Base-by-base conservation (phyloP, 2,113 vertebrate genomes). In the Anhinga rufa region DNA sequence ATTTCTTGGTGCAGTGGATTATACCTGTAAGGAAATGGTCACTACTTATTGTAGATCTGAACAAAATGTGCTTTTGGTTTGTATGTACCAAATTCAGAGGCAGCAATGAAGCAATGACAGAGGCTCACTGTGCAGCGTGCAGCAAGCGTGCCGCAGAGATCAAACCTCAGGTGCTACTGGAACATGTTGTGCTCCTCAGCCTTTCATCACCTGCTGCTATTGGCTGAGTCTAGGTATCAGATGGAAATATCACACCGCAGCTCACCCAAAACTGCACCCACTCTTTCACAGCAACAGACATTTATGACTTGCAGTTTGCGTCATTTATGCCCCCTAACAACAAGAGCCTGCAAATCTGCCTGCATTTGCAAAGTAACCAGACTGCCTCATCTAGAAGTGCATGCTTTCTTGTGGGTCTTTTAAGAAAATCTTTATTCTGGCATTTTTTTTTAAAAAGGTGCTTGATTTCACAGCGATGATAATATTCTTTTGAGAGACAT, bases 171-270 rank as follows among this genome's bases (percentile, higher is more conserved):
- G 94, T 96, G 96, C 89, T 80, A 44, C 90, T 95, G 93, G 96
- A 96, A 97, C 96, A 97, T 10, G 49, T 4, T 96, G 95, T 97
- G 76, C 94, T 85, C 54, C 83, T 60, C 66, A 86, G 87, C 74
- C 68, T 95, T 81, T 54, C 92, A 69, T 68, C 84, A 81, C 68
- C 76, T 81, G 83, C 95, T 96, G 78, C 90, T 88, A 95, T 95
- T 97, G 96, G 95, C 95, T 98, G 93, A 29, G 48, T 92, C 51
- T 65, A 83, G 48, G 88, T 97, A 97, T 97, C 97, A 96, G 94
- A 97, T 78, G 95, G 95, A 97, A 97, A 97, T 86, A 97, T 97
- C 92, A 97, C 91, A 95, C 97, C 91, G 2, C 96, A 98, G 75
- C 86, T 96, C 89, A 84, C 88, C 77, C 83, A 92, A 93, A 96